phyloP scores from a whole-genome alignment of 2,113 vertebrate species.

The Callospermophilus lateralis region DNA sequence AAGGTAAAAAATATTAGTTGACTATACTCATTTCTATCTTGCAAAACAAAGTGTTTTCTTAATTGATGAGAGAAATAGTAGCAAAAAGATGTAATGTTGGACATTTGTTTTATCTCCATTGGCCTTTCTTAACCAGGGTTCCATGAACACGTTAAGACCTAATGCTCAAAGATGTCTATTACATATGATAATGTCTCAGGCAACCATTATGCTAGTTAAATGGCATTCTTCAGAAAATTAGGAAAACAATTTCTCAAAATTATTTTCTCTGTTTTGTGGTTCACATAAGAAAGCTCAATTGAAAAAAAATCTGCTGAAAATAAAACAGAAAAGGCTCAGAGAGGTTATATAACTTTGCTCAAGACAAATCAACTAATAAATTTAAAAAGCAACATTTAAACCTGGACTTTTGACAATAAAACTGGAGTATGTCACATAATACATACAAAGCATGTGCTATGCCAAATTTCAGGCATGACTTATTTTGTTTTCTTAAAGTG shows the following conservation, averaged over 20 bases:
- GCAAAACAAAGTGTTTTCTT: not conserved
- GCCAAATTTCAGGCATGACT: constrained; percentile 61
- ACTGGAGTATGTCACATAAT: not conserved
- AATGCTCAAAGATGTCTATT: not conserved
- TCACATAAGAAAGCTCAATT: not conserved
- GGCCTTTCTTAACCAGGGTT: not conserved
- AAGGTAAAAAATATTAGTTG: constrained; percentile 26
- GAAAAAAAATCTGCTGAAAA: not conserved
- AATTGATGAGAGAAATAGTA: constrained; percentile 17
- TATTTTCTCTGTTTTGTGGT: not conserved
- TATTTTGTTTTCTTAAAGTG: constrained; percentile 66
- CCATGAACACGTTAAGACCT: not conserved
- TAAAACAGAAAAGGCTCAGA: not conserved
- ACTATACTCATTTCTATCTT: not conserved
- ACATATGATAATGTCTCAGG: not conserved
- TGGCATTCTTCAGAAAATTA: not conserved
- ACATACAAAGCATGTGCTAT: constrained; percentile 39
- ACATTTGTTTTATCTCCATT: not conserved
- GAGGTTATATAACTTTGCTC: not conserved
- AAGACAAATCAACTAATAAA: not conserved
- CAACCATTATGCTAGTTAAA: not conserved
- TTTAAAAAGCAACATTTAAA: constrained; percentile 22
- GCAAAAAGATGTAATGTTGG: not conserved
- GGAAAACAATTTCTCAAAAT: not conserved
- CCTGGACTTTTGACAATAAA: constrained; percentile 18